A percentile compares a stretch with the other conserved stretches of the same genome.
phyloP scores from a whole-genome alignment of 1,140 invertebrate species.

The Aphelenchoides besseyi region DNA sequence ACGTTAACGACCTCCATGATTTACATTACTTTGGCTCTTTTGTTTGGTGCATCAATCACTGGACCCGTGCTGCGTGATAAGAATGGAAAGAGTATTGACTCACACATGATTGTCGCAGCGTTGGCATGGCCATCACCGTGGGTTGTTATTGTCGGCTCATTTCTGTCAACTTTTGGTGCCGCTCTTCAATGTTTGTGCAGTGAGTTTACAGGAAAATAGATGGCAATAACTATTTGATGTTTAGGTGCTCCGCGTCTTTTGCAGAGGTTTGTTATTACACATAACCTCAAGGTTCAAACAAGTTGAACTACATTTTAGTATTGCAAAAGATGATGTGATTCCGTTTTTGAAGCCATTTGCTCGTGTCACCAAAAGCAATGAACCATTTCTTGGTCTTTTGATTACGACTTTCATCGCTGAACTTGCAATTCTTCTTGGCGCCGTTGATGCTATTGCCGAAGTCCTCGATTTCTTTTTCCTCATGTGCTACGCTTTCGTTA shows the following conservation, averaged over 20 bases:
- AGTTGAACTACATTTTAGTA: no score
- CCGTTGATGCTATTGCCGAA: slow-evolving; percentile 64
- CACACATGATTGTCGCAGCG: slow-evolving; percentile 76
- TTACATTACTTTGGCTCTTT: slow-evolving; percentile 80
- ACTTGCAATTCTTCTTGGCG: slow-evolving; percentile 81
- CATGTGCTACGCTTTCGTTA: slow-evolving; percentile 99
- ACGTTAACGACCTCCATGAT: slow-evolving; percentile 92
- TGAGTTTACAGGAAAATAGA: slow-evolving; percentile 61
- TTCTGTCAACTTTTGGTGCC: slow-evolving; percentile 92
- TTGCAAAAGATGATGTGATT: slow-evolving; percentile 93
- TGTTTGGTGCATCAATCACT: slow-evolving; percentile 91
- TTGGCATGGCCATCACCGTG: slow-evolving; percentile 97
- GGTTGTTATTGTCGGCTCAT: slow-evolving; percentile 95
- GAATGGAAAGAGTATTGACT: slow-evolving; percentile 54
- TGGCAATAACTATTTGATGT: slow-evolving; percentile 10
- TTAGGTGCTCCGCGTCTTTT: slow-evolving; percentile 69
- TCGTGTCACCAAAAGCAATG: slow-evolving; percentile 84
- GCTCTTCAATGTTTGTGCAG: slow-evolving; percentile 94
- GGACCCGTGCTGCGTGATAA: slow-evolving; percentile 91
- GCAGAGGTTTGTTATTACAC: no score
- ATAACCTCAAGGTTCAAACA: no score
- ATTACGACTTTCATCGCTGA: slow-evolving; percentile 87
- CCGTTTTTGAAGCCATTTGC: slow-evolving; percentile 88
- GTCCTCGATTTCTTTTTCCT: slow-evolving; percentile 77
- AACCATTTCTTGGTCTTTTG: slow-evolving; percentile 85